Evolutionary conservation across 1,140 invertebrate genomes (phyloP), one percentile per base, ranked within the genome.

Genomic region (Cataglyphis hispanica): DNA sequence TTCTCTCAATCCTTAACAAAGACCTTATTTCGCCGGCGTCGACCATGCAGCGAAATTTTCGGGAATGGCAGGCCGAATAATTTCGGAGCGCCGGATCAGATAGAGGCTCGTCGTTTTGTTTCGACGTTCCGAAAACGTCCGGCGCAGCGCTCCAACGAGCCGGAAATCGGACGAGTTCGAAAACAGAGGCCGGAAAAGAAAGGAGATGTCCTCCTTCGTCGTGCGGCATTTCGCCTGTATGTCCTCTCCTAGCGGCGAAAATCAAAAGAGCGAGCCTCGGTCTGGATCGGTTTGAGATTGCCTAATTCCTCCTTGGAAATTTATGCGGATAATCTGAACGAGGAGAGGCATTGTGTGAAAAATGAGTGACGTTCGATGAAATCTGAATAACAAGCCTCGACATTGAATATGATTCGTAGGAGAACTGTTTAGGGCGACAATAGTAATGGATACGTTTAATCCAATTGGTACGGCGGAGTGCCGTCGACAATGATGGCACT

Each of bases 81-180:
- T 83, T 83, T 83, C 84, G 56, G 84, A 64, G 58, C 70, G 66
- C 75, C 67, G 43, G 43, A 27, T 27, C 78, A 43, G 78, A 74
- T 72, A 72, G 67, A 31, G 13, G 56, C 43, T 61, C 78, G 56
- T 83, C 78, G 56, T 83, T 83, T 83, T 83, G 78, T 83, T 83
- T 83, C 56, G 78, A 74, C 80, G 19, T 74, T 19, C 66, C 53
- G 67, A 83, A 74, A 83, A 83, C 40, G 78, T 83, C 56, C 78
- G 50, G 86, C 69, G 88, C 53, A 77, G 86, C 69, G 89, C 89
- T 84, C 77, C 91, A 90, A 10, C 89, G 88, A 91, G 67, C 90
- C 91, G 91, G 89, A 91, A 91, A 91, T 91, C 66, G 89, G 87
- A 89, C 87, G 86, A 91, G 87, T 89, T 92, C 87, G 85, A 92